Evolutionary conservation across 1,140 invertebrate genomes (phyloP).

Genomic region (Acyrthosiphon pisum): DNA sequence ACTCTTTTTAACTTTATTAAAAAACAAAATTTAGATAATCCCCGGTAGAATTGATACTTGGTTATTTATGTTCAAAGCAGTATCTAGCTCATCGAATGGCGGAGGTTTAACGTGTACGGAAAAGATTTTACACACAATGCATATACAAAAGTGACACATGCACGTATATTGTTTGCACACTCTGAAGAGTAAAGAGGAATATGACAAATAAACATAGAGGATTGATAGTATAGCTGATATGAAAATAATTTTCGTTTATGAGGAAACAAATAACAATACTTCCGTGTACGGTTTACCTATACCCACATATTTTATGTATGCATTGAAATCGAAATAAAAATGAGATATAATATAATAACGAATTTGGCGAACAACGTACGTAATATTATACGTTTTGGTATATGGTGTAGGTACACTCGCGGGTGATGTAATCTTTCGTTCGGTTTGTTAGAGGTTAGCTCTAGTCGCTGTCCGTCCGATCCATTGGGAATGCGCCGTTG

Average conservation of each 20-base stretch:
- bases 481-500: background rate
- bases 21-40: background rate
- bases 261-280: background rate
- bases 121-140: background rate
- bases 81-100: background rate
- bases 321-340: slow-evolving; percentile 2
- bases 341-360: background rate
- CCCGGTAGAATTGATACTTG: background rate
- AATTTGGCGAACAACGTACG: background rate
- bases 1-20: background rate
- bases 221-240: background rate
- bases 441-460: slow-evolving; percentile 8
- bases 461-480: background rate
- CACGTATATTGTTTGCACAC: background rate
- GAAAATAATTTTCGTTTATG: slow-evolving; percentile 15
- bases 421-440: background rate
- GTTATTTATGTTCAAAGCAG: background rate
- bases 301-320: background rate
- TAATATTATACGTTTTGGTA: background rate
- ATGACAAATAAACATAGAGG: background rate
- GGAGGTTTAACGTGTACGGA: background rate
- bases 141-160: background rate
- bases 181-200: background rate
- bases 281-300: background rate
- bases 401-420: background rate